Conservation (phyloP, 23 tunicate species). For the Halocynthia aurantium region DNA sequence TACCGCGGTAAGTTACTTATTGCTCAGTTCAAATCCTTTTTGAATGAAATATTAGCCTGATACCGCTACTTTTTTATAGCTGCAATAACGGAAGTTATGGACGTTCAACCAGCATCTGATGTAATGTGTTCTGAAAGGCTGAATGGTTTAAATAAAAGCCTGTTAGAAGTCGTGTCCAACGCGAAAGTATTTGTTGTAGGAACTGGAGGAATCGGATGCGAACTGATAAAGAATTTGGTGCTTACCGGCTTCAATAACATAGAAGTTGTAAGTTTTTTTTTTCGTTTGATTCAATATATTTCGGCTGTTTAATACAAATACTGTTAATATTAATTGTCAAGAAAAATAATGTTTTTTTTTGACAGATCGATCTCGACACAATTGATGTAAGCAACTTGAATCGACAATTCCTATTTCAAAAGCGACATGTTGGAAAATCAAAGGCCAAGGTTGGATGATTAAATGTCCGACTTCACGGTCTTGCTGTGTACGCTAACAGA, state of each 20-base stretch:
- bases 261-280: conserved; percentile 13
- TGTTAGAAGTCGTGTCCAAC: conserved; percentile 19
- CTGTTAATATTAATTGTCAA: not conserved
- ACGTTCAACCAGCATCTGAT: no score
- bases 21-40: no score
- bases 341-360: no score
- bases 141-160: not conserved
- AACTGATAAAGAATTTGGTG: conserved; percentile 75
- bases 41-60: no score
- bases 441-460: conserved; percentile 42
- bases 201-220: conserved; percentile 96
- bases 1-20: no score
- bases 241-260: conserved; percentile 74
- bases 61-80: no score
- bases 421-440: conserved; percentile 82
- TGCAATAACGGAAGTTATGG: no score
- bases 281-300: no score
- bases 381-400: conserved; percentile 93
- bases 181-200: conserved; percentile 84
- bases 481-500: no score
- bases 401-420: conserved; percentile 91
- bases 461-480: no score
- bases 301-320: not conserved
- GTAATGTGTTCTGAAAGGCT: no score
- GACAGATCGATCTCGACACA: conserved; percentile 70